Evolutionary conservation across 53 echinoderm and acorn worm genomes (phyloP).

Genomic region (Crossaster papposus): DNA sequence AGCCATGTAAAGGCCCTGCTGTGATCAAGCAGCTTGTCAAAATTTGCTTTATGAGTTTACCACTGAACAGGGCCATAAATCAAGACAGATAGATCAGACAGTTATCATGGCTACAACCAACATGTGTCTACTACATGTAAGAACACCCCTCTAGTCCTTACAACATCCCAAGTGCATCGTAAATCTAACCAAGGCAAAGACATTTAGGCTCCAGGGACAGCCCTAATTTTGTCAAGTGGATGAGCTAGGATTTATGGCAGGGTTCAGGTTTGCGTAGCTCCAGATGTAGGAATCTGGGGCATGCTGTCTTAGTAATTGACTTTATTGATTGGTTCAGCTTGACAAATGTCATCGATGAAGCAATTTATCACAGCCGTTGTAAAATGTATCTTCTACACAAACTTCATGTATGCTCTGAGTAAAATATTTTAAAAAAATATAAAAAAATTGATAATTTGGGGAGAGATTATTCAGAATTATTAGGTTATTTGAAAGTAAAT

Average conservation of each 20-base stretch:
- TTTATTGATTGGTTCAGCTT: background rate
- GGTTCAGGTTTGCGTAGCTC: background rate
- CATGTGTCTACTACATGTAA: background rate
- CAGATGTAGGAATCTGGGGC: background rate
- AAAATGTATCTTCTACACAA: background rate
- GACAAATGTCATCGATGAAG: background rate
- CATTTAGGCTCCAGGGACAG: background rate
- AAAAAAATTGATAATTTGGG: no score
- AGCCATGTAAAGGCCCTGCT: no score
- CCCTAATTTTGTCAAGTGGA: background rate
- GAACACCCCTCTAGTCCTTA: background rate
- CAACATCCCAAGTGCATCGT: background rate
- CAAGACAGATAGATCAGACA: background rate
- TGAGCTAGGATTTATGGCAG: background rate
- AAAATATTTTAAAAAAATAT: no score
- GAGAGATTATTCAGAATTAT: no score
- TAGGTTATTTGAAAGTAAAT: no score
- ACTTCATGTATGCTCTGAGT: background rate
- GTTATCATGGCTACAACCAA: background rate
- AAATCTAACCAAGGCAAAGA: background rate
- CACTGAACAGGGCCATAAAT: background rate
- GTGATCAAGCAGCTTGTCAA: no score
- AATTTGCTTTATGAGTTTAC: no score
- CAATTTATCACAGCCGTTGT: background rate
- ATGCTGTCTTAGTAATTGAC: background rate